Conservation (phyloP, 2,113 vertebrate genomes). For the Thalassoma bifasciatum region DNA sequence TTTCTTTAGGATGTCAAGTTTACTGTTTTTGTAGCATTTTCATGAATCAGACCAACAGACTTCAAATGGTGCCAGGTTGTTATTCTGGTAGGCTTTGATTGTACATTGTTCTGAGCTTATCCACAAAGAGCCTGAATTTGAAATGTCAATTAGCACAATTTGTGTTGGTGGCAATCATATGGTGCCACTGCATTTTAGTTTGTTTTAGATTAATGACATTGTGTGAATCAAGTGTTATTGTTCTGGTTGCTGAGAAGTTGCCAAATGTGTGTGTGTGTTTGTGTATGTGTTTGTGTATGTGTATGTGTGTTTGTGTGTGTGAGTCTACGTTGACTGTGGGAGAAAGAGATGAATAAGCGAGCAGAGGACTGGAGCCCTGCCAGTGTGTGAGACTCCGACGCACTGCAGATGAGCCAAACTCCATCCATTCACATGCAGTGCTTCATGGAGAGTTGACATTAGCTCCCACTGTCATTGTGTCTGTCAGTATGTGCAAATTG, state of each 20-base stretch:
- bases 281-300: slow-evolving; percentile 23
- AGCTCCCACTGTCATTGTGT: slow-evolving; percentile 9
- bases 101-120: slow-evolving; percentile 20
- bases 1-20: slow-evolving; percentile 66
- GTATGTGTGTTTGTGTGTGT: slow-evolving; percentile 42
- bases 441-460: slow-evolving; percentile 40
- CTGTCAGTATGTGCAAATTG: slow-evolving; percentile 3
- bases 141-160: slow-evolving; percentile 45
- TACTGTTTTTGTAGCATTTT: slow-evolving; percentile 49
- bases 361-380: slow-evolving; percentile 71
- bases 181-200: slow-evolving; percentile 41
- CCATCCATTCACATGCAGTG: slow-evolving; percentile 65
- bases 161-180: slow-evolving; percentile 29
- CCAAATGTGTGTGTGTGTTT: too few relatives aligned
- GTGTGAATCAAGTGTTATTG: slow-evolving; percentile 47
- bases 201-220: slow-evolving; percentile 54
- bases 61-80: slow-evolving; percentile 33
- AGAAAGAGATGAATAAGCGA: slow-evolving; percentile 76
- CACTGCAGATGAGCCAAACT: slow-evolving; percentile 80
- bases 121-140: slow-evolving; percentile 22
- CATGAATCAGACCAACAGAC: slow-evolving; percentile 42
- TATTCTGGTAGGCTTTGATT: slow-evolving; percentile 56
- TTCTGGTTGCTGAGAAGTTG: slow-evolving; percentile 27
- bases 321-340: slow-evolving; percentile 58
- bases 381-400: slow-evolving; percentile 70